Evolutionary conservation across 2,797 vertebrate species (phyloP).

Genomic region (Megaceryle alcyon): DNA sequence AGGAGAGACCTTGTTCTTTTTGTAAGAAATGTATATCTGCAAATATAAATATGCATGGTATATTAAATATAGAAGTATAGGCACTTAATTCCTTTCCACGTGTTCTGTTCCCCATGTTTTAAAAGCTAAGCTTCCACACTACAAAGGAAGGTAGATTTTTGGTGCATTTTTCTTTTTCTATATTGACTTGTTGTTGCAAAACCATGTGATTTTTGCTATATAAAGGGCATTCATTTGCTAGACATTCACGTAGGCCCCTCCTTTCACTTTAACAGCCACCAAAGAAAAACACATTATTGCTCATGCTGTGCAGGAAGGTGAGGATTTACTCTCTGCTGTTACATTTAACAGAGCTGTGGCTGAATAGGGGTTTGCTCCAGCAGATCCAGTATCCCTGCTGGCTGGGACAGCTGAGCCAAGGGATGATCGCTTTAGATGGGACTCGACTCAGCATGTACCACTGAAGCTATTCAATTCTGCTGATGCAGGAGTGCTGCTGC

Average conservation of each 20-base stretch:
- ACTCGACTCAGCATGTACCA: not conserved
- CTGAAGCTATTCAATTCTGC: not conserved
- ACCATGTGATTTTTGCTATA: not conserved
- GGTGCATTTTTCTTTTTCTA: slow-evolving; percentile 41
- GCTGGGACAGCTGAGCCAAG: not conserved
- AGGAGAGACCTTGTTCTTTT: not conserved
- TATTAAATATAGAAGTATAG: slow-evolving; percentile 3
- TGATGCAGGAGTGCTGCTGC: not conserved
- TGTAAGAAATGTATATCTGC: not conserved
- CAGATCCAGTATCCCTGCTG: not conserved
- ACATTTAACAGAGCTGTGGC: not conserved
- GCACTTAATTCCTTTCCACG: not conserved
- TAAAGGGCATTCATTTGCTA: not conserved
- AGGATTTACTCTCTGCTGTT: not conserved
- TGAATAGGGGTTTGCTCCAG: not conserved
- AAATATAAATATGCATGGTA: not conserved
- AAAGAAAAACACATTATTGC: not conserved
- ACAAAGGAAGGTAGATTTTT: slow-evolving; percentile 2
- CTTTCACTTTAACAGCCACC: not conserved
- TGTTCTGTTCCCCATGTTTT: not conserved
- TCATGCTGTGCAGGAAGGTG: not conserved
- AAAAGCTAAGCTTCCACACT: slow-evolving; percentile 17
- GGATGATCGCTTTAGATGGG: not conserved
- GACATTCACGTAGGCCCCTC: not conserved
- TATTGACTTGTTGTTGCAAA: not conserved